These are phyloP conservation scores for Solea senegalensis DNA, from an alignment of 2,113 vertebrate genomes.

Conservation along the genomic window DNA sequence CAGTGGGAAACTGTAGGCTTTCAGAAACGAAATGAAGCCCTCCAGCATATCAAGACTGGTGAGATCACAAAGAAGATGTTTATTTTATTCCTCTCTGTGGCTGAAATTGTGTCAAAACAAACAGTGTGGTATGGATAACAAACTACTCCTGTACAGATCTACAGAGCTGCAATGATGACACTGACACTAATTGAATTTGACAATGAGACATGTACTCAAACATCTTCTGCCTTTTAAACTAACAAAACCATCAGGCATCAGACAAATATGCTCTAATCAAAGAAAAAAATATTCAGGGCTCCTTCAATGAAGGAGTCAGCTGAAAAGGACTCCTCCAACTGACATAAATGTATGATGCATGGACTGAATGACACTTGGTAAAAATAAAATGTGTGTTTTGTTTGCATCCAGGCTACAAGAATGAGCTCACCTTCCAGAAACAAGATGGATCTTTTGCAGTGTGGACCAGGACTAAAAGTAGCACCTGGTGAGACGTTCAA, in stretches of 20 bases:
- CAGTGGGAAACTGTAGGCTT: conserved; percentile 73
- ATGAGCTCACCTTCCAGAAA: conserved; percentile 57
- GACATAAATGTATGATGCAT: no score
- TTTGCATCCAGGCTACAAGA: conserved; percentile 48
- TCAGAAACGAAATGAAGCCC: conserved; percentile 57
- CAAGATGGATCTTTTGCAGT: conserved; percentile 66
- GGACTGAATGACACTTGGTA: not conserved
- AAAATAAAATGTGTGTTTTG: not conserved
- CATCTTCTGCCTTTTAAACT: not conserved
- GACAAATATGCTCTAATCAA: not conserved
- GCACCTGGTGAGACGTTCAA: conserved; percentile 49
- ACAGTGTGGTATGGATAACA: not conserved
- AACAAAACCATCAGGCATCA: not conserved
- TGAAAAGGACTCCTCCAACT: not conserved
- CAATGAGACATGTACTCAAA: not conserved
- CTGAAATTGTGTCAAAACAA: not conserved
- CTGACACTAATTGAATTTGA: no score
- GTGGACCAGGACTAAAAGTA: accelerated
- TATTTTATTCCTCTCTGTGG: not conserved
- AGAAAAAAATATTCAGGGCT: not conserved
- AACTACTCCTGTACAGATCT: not conserved
- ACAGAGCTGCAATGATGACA: no score
- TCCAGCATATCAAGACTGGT: conserved; percentile 71
- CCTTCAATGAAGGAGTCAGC: not conserved
- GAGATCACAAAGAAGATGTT: conserved; percentile 4